Base-by-base conservation (phyloP, 1,140 invertebrate genomes). In the Sitophilus oryzae region DNA sequence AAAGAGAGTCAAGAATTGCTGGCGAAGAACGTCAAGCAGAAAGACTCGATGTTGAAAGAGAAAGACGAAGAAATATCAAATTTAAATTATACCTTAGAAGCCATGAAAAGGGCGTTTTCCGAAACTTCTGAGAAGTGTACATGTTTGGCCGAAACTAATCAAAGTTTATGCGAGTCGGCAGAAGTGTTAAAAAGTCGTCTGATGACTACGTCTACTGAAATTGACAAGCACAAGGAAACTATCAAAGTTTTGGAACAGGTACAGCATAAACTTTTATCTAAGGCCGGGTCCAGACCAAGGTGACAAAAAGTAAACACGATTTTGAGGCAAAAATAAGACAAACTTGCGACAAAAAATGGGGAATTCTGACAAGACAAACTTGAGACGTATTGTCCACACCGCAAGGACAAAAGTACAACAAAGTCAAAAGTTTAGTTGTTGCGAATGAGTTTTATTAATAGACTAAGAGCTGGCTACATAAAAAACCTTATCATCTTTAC, bases 191-290 rank as follows among this genome's bases (percentile, higher is more conserved):
- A 55, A 35, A 38, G 35, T 16, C 30, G 59, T 16, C 35, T 63
- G 2, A 18, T 44, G 10, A 55, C 19, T 21, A 45, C 52, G 11
- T 11, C 40, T 14, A 25, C 21, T 0, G 59, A 58, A 23, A 16
- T 41, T 1, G 37, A 52, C 6, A 22, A 16, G 15, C 52, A 58
- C n/a, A 61, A 52, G 25, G 48, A 52, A 9, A 40, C 46, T 4
- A 42, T 58, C 14, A 48, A 47, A n/a, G 16, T 5, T 18, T 34
- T 58, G 8, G 59, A 58, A 52, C n/a, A 56, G 23, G 58, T 60
- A 56, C n/a, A n/a, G n/a, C n/a, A n/a, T n/a, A n/a, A n/a, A n/a
- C n/a, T n/a, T n/a, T n/a, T n/a, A n/a, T n/a, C n/a, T n/a, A n/a
- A n/a, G n/a, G n/a, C n/a, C n/a, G n/a, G n/a, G n/a, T n/a, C n/a